Base-by-base conservation (phyloP, 2,113 vertebrate genomes). In the Grantiella picta region DNA sequence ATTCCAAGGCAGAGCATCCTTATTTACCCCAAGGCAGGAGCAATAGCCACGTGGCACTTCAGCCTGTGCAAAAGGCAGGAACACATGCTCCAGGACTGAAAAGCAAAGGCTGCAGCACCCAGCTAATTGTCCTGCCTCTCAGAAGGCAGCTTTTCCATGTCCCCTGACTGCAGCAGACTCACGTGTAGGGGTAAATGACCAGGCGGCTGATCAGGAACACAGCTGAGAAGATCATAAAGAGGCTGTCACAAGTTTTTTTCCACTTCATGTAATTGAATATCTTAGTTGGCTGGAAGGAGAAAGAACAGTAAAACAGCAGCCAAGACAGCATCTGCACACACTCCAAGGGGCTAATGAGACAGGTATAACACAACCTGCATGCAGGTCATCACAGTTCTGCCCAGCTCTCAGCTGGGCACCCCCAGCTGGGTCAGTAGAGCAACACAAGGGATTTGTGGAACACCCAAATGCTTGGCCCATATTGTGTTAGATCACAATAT, bases 251-350 rank as follows among this genome's bases (percentile, higher is more conserved):
- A 2, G 95, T 98, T 70, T 68, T 98, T 33, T 96, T 98, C 99
- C 98, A 98, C 82, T 98, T 98, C 20, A 98, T 98, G 38, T 99
- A 99, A 95, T 99, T 98, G 81, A 98, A 97, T 98, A 99, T 98
- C 97, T 99, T 99, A 27, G 98, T 98, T 83, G 97, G 98, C 99
- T 99, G 91, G 16, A 95, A 78, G 86, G 49, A 94, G 63, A 96
- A 89, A 92, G 56, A 96, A 81, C 79, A 80, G 54, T 83, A 23
- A 73, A 88, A 40, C 23, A 81, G 40, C 25, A 85, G 54, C 42
- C 63, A 53, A 44, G 42, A 50, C 29, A 66, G n/a, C 66, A 85
- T 38, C 82, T 70, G 75, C 68, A 84, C 40, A 10, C 33, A 27
- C 10, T 82, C 27, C 42, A 35, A 57, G 63, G 22, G 14, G 33